Evolutionary conservation across 2,888 invertebrate species (phyloP).

Genomic region (Catocala nupta): DNA sequence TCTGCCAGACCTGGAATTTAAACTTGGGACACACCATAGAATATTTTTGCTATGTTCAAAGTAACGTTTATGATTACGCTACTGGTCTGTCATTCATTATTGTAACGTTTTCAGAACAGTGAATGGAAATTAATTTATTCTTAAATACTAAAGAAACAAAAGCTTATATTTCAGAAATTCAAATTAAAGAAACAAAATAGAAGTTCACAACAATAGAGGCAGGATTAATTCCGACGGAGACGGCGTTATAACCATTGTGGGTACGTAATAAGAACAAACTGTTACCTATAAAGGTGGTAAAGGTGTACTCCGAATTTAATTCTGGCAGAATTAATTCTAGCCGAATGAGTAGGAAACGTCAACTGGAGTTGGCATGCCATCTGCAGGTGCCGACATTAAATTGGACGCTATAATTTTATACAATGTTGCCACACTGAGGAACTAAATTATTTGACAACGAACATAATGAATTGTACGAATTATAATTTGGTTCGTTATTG

Average conservation of each 20-base stretch:
- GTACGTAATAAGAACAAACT: constrained; percentile 68
- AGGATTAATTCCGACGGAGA: constrained; percentile 62
- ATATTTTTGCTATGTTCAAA: no score
- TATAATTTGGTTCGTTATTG: constrained; percentile 3
- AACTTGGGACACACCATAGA: no score
- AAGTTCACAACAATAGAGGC: constrained; percentile 49
- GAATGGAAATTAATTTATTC: no score
- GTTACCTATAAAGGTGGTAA: constrained; percentile 62
- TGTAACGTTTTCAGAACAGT: no score
- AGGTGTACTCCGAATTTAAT: constrained; percentile 65
- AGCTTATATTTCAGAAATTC: no score
- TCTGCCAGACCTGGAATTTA: no score
- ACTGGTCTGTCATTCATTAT: no score
- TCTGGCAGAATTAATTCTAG: constrained; percentile 66
- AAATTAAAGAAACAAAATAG: constrained; percentile 31
- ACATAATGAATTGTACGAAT: constrained; percentile 5
- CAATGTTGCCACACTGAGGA: constrained; percentile 30
- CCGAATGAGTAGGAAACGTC: constrained; percentile 58
- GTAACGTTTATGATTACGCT: no score
- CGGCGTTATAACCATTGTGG: constrained; percentile 60
- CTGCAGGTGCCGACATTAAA: constrained; percentile 47
- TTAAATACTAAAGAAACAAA: no score
- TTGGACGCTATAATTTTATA: constrained; percentile 46
- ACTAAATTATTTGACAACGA: constrained; percentile 20
- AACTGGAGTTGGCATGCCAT: constrained; percentile 45